Base-by-base conservation (phyloP, 2,888 invertebrate genomes). In the Philaethria dido region DNA sequence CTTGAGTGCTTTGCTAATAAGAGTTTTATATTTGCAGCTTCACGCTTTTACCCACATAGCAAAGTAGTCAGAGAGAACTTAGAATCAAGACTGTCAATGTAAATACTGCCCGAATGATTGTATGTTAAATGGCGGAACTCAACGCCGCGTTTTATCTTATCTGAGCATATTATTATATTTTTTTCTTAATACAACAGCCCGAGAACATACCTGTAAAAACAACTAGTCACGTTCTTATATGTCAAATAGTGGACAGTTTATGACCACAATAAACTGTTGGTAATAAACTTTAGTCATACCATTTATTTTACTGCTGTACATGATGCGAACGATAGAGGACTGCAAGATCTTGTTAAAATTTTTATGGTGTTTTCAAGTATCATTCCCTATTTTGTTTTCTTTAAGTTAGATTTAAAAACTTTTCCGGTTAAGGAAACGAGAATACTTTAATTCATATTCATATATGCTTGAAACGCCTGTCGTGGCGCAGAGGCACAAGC, bases 221-320 rank as follows among this genome's bases (percentile, higher is more conserved):
- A n/a, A 29, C 25, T 8, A 55, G 9, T 14, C 4, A 22, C 22
- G 9, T 57, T 18, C 22, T 47, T 48, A 20, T 59, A 29, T 59
- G 50, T 50, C 50, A 64, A 59, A 60, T 48, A 48, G 18, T 59
- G 57, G 57, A 29, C 55, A 8, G 45, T 64, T 64, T 59, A 64
- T 59, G 64, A 59, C 57, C 57, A 59, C 48, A 59, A 64, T 64
- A 59, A 64, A 57, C 57, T 47, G 57, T 48, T 64, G 25, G 57
- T 57, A 64, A 64, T 64, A 64, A 64, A 64, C 39, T 64, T 64
- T 14, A 48, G 18, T 18, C 48, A 59, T 42, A 50, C 29, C 48
- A 39, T 48, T 59, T 59, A 39, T 48, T 55, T 64, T 59, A 59
- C 48, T 22, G 13, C 29, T 42, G 13, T 11, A 44, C 39, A 39